phyloP scores from a whole-genome alignment of 2,797 vertebrate species.

The Aulostomus chinensis region DNA sequence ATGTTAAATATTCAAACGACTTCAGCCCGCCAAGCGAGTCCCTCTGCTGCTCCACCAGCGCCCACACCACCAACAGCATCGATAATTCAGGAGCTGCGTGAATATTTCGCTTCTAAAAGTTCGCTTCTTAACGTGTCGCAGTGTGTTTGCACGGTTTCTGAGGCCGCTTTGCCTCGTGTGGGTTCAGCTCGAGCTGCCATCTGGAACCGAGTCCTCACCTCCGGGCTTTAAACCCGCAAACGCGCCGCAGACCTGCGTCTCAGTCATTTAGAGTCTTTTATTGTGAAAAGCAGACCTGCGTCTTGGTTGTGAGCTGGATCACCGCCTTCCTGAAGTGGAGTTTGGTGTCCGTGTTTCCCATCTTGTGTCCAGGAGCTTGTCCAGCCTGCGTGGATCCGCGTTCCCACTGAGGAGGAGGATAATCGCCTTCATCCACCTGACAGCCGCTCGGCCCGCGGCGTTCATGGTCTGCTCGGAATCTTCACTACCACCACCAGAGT shows the following conservation, averaged over 20 bases:
- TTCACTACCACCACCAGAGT: background rate
- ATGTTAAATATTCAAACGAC: too few relatives aligned
- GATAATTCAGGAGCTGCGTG: too few relatives aligned
- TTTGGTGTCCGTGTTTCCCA: conserved; percentile 93
- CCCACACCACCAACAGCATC: too few relatives aligned
- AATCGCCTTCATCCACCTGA: conserved; percentile 37
- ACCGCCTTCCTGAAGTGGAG: conserved; percentile 97
- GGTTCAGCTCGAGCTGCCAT: background rate
- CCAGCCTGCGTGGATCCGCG: conserved; percentile 58
- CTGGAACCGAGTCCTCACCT: background rate
- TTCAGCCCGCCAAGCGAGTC: too few relatives aligned
- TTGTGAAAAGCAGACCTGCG: conserved; percentile 80
- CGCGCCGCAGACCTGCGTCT: too few relatives aligned
- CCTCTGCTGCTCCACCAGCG: too few relatives aligned
- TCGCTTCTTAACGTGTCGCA: too few relatives aligned
- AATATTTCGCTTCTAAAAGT: too few relatives aligned
- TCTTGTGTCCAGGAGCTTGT: conserved; percentile 39
- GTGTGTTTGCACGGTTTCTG: too few relatives aligned
- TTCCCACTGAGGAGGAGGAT: conserved; percentile 41
- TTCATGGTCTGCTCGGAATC: conserved; percentile 18
- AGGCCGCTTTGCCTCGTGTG: background rate
- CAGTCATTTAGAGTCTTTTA: background rate
- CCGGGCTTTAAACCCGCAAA: too few relatives aligned
- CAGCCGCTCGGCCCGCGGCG: conserved; percentile 5
- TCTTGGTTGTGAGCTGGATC: conserved; percentile 94